Evolutionary conservation across 2,113 vertebrate genomes (phyloP), one percentile per base, ranked within the genome.

Genomic region (Procavia capensis): DNA sequence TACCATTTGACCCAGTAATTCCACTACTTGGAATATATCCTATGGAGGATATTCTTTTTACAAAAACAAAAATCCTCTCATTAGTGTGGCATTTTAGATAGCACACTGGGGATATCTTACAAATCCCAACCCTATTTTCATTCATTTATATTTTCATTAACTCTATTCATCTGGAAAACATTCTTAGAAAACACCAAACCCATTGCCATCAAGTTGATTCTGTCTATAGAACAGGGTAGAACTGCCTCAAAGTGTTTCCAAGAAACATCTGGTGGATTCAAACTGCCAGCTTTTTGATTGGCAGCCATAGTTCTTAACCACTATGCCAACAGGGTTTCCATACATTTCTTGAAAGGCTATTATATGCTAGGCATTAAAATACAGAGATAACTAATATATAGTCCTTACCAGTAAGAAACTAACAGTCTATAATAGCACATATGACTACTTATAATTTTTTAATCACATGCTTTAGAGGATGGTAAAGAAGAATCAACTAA

Each of bases 401-500:
- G 25, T 61, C 27, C 36, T n/a, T 82, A 47, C 10, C 24, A 3
- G 0, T 80, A 68, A 75, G 45, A 6, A n/a, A 5, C 64, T 63
- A 61, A 59, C 11, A 45, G 29, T 50, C 10, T 89, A 20, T 59
- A 85, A 47, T 8, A 66, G 34, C 29, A 76, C 64, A 41, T 29
- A 79, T 29, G 85, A 45, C 39, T 75, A 86, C 66, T 72, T 95
- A 95, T 45, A 59, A 74, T 85, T 50, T 63, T 93, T 95, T 57
- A 91, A 61, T 54, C 50, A 95, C 47, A 25, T 61, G 8, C 39
- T 95, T 94, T 76, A 14, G 39, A 89, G 41, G 36, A 88, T 70
- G 36, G 47, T 88, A 79, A 88, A 86, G 39, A 93, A 61, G 68
- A 91, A 94, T 68, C 63, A 31, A 68, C 89, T 85, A n/a, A 91